These are phyloP conservation scores for Zelostemma sp. DNA, from an alignment of 1,140 invertebrate species.

Conservation along the genomic window DNA sequence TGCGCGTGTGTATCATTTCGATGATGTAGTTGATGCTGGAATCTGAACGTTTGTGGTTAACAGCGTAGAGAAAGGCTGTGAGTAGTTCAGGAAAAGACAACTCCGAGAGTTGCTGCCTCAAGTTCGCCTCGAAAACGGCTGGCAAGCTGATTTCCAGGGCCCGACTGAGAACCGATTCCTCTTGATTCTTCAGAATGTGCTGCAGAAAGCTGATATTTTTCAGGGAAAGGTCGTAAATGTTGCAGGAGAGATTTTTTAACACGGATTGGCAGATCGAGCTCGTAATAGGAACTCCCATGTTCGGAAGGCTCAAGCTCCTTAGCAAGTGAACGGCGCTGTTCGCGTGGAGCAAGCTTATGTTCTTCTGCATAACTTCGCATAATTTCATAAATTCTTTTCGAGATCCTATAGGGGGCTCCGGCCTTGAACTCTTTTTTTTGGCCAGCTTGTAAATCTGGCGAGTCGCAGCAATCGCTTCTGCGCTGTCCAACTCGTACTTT, in stretches of 20 bases:
- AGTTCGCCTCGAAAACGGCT: neutral
- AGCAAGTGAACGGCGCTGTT: neutral
- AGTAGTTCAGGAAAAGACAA: neutral
- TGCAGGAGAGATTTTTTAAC: neutral
- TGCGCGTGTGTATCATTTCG: neutral
- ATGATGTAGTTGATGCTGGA: neutral
- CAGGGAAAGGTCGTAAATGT: neutral
- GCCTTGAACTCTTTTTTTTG: no score
- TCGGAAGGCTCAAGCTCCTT: neutral
- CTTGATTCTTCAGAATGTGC: neutral
- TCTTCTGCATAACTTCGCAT: neutral
- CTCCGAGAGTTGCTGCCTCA: neutral
- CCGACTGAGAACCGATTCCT: neutral
- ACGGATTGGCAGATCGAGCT: neutral
- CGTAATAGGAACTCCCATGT: neutral
- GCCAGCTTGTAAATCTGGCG: no score
- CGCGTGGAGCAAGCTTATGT: neutral
- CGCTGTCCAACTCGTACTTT: no score
- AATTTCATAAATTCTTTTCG: neutral
- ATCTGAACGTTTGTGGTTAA: neutral
- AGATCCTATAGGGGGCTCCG: no score
- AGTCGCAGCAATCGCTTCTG: no score
- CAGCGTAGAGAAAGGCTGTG: neutral
- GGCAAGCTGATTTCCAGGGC: neutral
- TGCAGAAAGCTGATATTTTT: neutral